Conservation (phyloP, 2,113 vertebrate genomes). For the Melanostigma gelatinosum region DNA sequence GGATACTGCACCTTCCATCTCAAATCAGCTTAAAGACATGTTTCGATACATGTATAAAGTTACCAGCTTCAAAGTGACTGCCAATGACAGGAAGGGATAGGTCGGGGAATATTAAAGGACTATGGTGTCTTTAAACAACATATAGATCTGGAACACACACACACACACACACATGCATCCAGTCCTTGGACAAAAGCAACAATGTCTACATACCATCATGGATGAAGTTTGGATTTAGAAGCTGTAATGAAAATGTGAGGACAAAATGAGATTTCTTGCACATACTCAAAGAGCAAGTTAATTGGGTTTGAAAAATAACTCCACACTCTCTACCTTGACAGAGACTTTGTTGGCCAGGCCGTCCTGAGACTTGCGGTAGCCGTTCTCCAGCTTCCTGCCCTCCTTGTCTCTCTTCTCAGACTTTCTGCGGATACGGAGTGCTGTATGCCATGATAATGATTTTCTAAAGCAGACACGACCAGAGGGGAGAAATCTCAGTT, state of each 20-base stretch:
- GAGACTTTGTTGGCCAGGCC: constrained; percentile 95
- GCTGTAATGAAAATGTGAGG: constrained; percentile 82
- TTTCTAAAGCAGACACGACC: constrained; percentile 83
- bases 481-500: background rate
- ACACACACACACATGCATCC: background rate
- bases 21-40: background rate
- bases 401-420: constrained; percentile 97
- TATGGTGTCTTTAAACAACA: background rate
- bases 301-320: background rate
- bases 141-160: background rate
- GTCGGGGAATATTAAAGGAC: background rate
- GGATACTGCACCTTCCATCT: background rate
- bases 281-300: background rate
- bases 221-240: constrained; percentile 98
- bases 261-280: constrained; percentile 11
- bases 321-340: constrained; percentile 88
- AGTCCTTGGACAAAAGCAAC: background rate
- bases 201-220: constrained; percentile 90
- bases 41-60: background rate
- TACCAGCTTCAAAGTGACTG: background rate
- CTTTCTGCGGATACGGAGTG: constrained; percentile 97
- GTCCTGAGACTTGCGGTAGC: constrained; percentile 95
- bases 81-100: background rate
- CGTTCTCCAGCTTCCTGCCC: constrained; percentile 89
- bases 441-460: constrained; percentile 99